Conservation (phyloP, 2,888 invertebrate genomes). For the Anthrax anthrax region DNA sequence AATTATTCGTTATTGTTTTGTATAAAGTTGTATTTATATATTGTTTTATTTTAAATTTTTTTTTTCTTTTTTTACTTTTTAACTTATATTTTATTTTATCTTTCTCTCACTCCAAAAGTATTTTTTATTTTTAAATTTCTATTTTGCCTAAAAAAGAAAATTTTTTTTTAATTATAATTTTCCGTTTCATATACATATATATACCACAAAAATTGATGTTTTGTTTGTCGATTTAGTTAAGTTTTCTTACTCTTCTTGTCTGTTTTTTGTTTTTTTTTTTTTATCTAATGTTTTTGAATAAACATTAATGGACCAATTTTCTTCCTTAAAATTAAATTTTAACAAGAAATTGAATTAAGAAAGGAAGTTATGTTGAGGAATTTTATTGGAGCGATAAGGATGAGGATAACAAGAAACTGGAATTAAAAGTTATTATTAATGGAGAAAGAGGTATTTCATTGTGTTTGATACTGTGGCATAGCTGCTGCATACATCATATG, state of each 20-base stretch:
- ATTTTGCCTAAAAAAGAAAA: no score
- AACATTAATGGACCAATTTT: neutral
- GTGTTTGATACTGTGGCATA: constrained; percentile 75
- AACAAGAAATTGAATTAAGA: neutral
- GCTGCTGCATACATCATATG: constrained; percentile 52
- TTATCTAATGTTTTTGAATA: neutral
- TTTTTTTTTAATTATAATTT: no score
- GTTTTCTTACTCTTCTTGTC: no score
- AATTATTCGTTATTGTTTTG: no score
- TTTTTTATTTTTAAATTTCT: neutral
- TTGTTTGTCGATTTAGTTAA: neutral
- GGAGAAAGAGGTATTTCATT: constrained; percentile 40
- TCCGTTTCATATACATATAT: no score
- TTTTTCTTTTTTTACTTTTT: no score
- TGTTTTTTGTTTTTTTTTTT: neutral
- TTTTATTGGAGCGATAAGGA: neutral
- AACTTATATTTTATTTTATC: no score
- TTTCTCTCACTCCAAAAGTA: no score
- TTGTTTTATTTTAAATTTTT: no score
- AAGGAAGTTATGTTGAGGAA: neutral
- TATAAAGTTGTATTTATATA: no score
- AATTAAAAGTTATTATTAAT: no score
- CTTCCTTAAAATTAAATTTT: neutral
- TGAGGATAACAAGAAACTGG: neutral
- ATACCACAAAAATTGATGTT: neutral